Evolutionary conservation across 64 coral and sea anemone species (phyloP).

Genomic region (Dendronephthya gigantea): DNA sequence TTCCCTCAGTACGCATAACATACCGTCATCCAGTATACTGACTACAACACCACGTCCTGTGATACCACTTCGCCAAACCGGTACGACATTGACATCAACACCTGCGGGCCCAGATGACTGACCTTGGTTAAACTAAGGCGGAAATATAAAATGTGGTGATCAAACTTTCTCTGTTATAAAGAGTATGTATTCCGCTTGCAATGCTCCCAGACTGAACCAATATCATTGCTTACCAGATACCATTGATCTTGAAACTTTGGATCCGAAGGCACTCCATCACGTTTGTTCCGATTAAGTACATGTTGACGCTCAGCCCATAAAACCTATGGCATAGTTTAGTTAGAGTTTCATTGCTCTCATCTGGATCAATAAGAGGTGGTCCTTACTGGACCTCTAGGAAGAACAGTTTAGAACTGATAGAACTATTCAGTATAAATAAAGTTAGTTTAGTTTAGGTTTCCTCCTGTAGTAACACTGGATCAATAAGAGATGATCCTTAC

Average conservation of each 20-base stretch:
- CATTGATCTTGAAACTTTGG: slow-evolving; percentile 96
- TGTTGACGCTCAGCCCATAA: slow-evolving; percentile 89
- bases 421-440: too few relatives aligned
- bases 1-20: not conserved
- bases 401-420: too few relatives aligned
- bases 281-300: slow-evolving; percentile 64
- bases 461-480: too few relatives aligned
- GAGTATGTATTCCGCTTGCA: too few relatives aligned
- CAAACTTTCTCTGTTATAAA: too few relatives aligned
- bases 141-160: not conserved
- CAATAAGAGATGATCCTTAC: too few relatives aligned
- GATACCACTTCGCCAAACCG: slow-evolving; percentile 67
- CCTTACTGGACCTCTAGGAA: too few relatives aligned
- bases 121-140: slow-evolving; percentile 88
- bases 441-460: too few relatives aligned
- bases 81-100: slow-evolving; percentile 82
- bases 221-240: slow-evolving; percentile 98
- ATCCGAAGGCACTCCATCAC: slow-evolving; percentile 62
- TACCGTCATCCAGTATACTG: slow-evolving; percentile 88
- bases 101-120: slow-evolving; percentile 88
- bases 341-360: not conserved
- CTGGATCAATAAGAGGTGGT: not conserved
- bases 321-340: slow-evolving; percentile 27
- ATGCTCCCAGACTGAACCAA: too few relatives aligned
- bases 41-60: slow-evolving; percentile 88